phyloP scores from a whole-genome alignment of 2,797 vertebrate genomes.

The Neopelma chrysocephalum region DNA sequence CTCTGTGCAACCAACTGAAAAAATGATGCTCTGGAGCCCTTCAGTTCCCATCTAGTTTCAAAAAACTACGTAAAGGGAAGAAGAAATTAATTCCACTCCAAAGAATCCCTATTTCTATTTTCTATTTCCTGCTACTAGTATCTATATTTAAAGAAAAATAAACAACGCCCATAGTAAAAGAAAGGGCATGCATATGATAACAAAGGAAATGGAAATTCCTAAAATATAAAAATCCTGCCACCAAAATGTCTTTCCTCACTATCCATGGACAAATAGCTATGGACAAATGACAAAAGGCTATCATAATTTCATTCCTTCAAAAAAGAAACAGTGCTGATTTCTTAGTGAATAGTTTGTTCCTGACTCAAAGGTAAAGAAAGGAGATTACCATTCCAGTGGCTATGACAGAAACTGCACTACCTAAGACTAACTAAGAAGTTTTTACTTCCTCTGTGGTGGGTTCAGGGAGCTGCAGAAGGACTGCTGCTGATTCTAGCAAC shows the following conservation, averaged over 20 bases:
- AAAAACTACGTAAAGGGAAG: not conserved
- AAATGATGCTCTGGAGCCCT: not conserved
- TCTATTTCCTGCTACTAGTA: not conserved
- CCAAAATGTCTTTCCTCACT: not conserved
- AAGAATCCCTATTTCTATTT: not conserved
- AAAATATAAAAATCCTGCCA: not conserved
- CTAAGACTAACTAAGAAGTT: not conserved
- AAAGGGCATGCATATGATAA: not conserved
- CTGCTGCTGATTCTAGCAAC: not conserved
- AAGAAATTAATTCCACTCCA: not conserved
- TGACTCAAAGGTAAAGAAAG: not conserved
- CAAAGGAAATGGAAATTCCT: not conserved
- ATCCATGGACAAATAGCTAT: not conserved
- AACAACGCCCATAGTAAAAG: not conserved
- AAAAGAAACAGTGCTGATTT: not conserved
- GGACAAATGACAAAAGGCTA: not conserved
- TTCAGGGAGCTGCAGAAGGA: not conserved
- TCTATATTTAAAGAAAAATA: not conserved
- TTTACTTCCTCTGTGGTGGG: not conserved
- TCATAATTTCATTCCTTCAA: not conserved
- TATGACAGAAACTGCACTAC: not conserved
- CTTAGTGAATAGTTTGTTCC: not conserved
- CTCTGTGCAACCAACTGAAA: not conserved
- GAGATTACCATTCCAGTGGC: not conserved
- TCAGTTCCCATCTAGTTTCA: not conserved